Percentiles rank a stretch among this genome's conserved stretches.
Evolutionary conservation across 2,888 invertebrate species (phyloP).

Genomic region (Eurytoma californica): DNA sequence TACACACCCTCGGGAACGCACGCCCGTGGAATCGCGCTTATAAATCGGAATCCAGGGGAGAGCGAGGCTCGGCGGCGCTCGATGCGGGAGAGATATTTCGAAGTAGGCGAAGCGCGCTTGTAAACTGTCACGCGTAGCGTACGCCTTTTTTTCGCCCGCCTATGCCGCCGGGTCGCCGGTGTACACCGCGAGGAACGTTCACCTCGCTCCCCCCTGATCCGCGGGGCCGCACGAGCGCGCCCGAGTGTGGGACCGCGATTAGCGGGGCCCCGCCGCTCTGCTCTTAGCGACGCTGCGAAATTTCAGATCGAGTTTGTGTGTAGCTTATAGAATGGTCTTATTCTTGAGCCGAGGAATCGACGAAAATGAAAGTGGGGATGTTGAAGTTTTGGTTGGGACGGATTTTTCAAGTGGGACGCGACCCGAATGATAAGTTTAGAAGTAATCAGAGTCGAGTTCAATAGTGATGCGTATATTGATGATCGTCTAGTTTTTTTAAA

Average conservation of each 20-base stretch:
- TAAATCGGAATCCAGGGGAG: neutral
- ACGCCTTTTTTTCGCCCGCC: neutral
- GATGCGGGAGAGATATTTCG: conserved; percentile 30
- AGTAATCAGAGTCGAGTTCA: no score
- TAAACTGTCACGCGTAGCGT: conserved; percentile 39
- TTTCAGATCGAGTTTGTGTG: no score
- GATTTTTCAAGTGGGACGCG: no score
- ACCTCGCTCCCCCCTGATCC: no score
- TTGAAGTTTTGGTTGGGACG: no score
- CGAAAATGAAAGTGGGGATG: no score
- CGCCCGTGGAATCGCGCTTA: neutral
- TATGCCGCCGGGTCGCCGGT: neutral
- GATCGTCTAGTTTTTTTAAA: no score
- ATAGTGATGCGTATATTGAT: no score
- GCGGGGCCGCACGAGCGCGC: neutral
- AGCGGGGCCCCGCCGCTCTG: neutral
- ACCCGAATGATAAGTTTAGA: no score
- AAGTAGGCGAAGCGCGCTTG: conserved; percentile 28
- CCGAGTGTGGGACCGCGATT: conserved; percentile 9
- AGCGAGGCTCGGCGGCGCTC: conserved; percentile 19
- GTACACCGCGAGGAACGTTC: neutral
- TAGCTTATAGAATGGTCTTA: no score
- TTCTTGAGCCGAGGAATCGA: no score
- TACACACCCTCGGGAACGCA: neutral
- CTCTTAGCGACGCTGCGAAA: no score